Conservation (phyloP, 2,888 invertebrate species). For the Schizaphis graminum region DNA sequence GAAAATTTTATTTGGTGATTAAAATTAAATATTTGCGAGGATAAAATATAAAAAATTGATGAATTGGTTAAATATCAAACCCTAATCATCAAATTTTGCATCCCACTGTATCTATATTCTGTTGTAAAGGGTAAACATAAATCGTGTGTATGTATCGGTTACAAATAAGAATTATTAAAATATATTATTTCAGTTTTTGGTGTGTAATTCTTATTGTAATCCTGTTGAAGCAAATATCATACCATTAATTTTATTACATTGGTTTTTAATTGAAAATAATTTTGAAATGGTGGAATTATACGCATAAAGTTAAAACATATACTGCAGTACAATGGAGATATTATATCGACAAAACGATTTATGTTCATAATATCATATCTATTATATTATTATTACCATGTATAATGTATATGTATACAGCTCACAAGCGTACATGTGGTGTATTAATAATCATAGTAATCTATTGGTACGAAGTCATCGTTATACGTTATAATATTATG, state of each 20-base stretch:
- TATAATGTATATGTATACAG: not conserved
- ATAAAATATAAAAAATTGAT: not conserved
- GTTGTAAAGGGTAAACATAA: not conserved
- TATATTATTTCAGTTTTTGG: not conserved
- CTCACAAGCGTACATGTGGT: not conserved
- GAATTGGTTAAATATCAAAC: not conserved
- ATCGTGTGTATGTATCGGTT: not conserved
- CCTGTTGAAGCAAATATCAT: not conserved
- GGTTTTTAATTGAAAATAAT: constrained; percentile 7
- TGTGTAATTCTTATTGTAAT: not conserved
- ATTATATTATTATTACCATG: not conserved
- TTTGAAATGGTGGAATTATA: not conserved
- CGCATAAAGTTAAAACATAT: not conserved
- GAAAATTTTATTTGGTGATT: not conserved
- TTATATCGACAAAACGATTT: not conserved
- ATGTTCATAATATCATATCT: not conserved
- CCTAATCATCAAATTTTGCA: not conserved
- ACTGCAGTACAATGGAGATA: not conserved
- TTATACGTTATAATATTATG: not conserved
- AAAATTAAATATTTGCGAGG: not conserved
- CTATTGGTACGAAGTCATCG: not conserved
- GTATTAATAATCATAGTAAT: not conserved
- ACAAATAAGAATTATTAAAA: not conserved
- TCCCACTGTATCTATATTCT: not conserved
- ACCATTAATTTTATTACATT: not conserved